Evolutionary conservation across 30 jellyfish, hydroid and myxozoan species (phyloP).

Genomic region (Aurelia coerulea): DNA sequence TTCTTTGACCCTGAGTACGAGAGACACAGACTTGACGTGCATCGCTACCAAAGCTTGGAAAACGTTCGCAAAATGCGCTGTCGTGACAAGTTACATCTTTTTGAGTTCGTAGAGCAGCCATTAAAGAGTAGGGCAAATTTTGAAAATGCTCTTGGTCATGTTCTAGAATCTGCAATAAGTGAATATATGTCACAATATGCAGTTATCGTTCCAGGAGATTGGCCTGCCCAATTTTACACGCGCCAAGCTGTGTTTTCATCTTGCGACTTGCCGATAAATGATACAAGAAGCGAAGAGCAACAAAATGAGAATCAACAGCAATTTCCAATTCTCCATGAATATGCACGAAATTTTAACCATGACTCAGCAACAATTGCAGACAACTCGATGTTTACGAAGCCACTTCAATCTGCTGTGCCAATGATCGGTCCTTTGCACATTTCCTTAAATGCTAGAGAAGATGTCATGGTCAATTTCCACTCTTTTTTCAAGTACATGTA

Average conservation of each 20-base stretch:
- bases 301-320: not conserved
- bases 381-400: too few species aligned
- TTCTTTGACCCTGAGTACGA: constrained; percentile 11
- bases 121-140: not conserved
- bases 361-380: too few species aligned
- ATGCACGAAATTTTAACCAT: constrained; percentile 5
- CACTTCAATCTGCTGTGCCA: too few species aligned
- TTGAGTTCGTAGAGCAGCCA: constrained; percentile 5
- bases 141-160: not conserved
- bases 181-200: not conserved
- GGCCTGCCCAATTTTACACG: constrained; percentile 45
- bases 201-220: constrained; percentile 25
- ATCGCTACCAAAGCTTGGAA: not conserved
- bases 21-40: not conserved
- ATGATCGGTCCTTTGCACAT: not conserved
- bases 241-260: too few species aligned
- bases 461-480: constrained; percentile 2
- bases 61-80: not conserved
- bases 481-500: not conserved
- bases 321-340: constrained; percentile 7
- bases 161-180: not conserved
- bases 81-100: constrained; percentile 3
- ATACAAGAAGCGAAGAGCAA: not conserved
- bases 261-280: not conserved
- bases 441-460: constrained; percentile 29